Evolutionary conservation across 2,888 invertebrate genomes (phyloP).

Genomic region (Eledona agricola): DNA sequence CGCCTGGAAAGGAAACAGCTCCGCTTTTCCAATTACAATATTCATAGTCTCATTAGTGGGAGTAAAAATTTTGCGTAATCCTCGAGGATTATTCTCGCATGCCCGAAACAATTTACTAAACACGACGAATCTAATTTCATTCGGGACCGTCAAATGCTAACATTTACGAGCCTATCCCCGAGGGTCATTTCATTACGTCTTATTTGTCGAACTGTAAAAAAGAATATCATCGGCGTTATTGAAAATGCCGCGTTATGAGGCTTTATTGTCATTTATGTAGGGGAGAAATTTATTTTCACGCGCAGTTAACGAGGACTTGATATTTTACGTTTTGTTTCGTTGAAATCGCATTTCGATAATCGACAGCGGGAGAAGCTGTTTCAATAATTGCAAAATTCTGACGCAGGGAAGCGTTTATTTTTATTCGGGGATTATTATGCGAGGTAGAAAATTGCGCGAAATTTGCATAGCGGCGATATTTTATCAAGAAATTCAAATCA

Average conservation of each 20-base stretch:
- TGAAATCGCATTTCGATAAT: too few relatives aligned
- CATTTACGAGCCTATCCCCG: constrained; percentile 21
- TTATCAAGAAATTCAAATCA: too few relatives aligned
- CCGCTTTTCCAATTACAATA: constrained; percentile 23
- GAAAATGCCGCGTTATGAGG: constrained; percentile 21
- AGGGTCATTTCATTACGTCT: constrained; percentile 29
- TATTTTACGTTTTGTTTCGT: constrained; percentile 19
- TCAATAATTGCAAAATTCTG: too few relatives aligned
- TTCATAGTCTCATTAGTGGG: constrained; percentile 24
- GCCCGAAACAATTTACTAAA: constrained; percentile 27
- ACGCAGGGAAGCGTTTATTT: too few relatives aligned
- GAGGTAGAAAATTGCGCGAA: too few relatives aligned
- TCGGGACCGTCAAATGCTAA: constrained; percentile 3
- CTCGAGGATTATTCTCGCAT: constrained; percentile 19
- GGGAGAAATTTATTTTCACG: constrained; percentile 13
- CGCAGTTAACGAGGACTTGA: constrained; percentile 14
- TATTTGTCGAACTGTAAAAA: constrained; percentile 31
- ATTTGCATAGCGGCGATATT: too few relatives aligned
- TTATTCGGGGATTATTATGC: too few relatives aligned
- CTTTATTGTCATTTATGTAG: constrained; percentile 21
- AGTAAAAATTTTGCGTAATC: constrained; percentile 18
- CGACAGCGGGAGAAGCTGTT: too few relatives aligned
- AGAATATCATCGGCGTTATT: constrained; percentile 26
- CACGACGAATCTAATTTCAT: constrained; percentile 24
- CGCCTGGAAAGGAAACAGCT: constrained; percentile 23